phyloP scores from a whole-genome alignment of 2,113 vertebrate species.

The Herpailurus yagouaroundi region DNA sequence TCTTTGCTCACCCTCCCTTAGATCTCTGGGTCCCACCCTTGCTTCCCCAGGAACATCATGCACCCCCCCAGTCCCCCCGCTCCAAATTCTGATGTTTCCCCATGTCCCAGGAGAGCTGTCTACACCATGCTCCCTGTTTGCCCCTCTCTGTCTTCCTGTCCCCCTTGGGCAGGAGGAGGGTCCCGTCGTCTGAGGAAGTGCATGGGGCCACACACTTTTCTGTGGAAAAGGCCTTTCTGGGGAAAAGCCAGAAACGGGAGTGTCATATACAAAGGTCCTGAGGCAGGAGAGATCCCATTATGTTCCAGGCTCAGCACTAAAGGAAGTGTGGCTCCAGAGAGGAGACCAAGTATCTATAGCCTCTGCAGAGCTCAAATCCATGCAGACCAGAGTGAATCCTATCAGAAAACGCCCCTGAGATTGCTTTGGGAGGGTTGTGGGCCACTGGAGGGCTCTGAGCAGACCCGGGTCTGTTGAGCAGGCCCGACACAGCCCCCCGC shows the following conservation, averaged over 20 bases:
- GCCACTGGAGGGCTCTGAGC: neutral
- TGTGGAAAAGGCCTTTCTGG: neutral
- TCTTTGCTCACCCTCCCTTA: neutral
- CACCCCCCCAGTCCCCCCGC: rapidly evolving
- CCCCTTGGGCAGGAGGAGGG: neutral
- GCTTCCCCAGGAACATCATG: neutral
- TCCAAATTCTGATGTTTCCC: neutral
- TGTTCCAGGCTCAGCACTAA: neutral
- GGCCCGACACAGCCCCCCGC: no score
- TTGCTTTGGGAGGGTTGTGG: rapidly evolving
- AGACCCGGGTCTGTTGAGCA: neutral
- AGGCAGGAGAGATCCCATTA: neutral
- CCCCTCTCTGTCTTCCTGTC: neutral
- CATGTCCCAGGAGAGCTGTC: neutral
- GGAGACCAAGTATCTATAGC: neutral
- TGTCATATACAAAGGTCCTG: neutral
- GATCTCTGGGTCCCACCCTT: neutral
- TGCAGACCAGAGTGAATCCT: neutral
- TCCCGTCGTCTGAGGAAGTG: neutral
- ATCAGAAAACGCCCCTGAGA: neutral
- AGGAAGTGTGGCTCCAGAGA: no score
- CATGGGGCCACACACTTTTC: neutral
- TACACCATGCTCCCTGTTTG: neutral
- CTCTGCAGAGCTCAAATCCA: neutral
- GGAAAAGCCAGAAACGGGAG: neutral